Evolutionary conservation across 2,888 invertebrate species (phyloP).

Genomic region (Chymomyza amoena): DNA sequence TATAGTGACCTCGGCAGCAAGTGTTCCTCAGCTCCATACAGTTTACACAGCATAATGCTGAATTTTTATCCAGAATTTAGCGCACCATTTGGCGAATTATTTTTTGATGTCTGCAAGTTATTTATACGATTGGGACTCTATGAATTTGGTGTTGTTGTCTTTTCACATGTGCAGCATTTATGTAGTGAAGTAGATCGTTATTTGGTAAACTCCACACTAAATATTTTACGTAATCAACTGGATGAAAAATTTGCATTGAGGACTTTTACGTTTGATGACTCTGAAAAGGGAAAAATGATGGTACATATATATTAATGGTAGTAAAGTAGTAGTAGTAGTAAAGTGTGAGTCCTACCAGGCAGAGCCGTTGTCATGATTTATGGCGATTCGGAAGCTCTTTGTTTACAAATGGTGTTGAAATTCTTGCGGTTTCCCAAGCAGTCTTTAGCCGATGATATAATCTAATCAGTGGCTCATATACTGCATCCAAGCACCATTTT

Average conservation of each 20-base stretch:
- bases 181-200: constrained; percentile 52
- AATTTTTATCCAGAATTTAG: constrained; percentile 26
- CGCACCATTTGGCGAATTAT: constrained; percentile 16
- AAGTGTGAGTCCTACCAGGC: no score
- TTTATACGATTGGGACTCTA: constrained; percentile 62
- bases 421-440: no score
- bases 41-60: constrained; percentile 53
- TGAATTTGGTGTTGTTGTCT: constrained; percentile 58
- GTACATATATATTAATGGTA: constrained; percentile 29
- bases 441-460: no score
- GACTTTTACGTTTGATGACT: neutral
- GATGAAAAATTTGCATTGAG: constrained; percentile 13
- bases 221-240: constrained; percentile 41
- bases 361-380: no score
- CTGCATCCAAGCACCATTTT: no score
- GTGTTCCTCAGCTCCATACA: constrained; percentile 37
- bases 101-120: constrained; percentile 38
- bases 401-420: no score
- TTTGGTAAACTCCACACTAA: constrained; percentile 52
- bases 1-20: neutral
- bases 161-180: constrained; percentile 33
- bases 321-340: no score
- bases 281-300: constrained; percentile 1
- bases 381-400: no score
- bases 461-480: no score